Conservation (phyloP, 2,888 invertebrate species). For the Ligdia adustata region DNA sequence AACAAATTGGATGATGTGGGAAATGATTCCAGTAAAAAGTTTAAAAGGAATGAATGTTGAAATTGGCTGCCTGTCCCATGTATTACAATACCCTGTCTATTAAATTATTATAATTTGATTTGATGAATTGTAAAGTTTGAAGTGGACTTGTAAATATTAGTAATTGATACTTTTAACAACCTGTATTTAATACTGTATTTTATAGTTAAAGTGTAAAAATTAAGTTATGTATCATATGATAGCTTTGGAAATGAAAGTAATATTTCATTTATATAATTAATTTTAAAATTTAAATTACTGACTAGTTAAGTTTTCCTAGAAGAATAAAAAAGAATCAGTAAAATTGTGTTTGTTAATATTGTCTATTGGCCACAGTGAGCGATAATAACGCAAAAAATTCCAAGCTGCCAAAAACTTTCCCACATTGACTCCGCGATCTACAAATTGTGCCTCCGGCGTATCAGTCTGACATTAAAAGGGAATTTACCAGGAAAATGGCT, state of each 20-base stretch:
- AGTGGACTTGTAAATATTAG: conserved; percentile 78
- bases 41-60: conserved; percentile 79
- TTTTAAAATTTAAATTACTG: conserved; percentile 42
- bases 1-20: conserved; percentile 73
- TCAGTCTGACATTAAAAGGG: no score
- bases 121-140: conserved; percentile 75
- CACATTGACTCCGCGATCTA: no score
- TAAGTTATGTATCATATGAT: conserved; percentile 72
- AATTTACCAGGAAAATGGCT: no score
- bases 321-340: conserved; percentile 47
- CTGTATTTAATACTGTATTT: conserved; percentile 81
- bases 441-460: no score
- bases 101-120: conserved; percentile 73
- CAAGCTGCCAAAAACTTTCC: no score
- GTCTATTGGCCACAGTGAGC: no score
- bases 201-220: conserved; percentile 70
- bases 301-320: conserved; percentile 46
- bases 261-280: conserved; percentile 53
- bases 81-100: conserved; percentile 58
- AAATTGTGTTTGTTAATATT: no score
- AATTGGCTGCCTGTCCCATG: conserved; percentile 55
- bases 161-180: conserved; percentile 62
- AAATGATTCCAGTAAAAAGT: conserved; percentile 75
- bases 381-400: no score
- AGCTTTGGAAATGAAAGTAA: conserved; percentile 69